Conservation (phyloP, 2,888 invertebrate species). For the Ectemnius cavifrons region DNA sequence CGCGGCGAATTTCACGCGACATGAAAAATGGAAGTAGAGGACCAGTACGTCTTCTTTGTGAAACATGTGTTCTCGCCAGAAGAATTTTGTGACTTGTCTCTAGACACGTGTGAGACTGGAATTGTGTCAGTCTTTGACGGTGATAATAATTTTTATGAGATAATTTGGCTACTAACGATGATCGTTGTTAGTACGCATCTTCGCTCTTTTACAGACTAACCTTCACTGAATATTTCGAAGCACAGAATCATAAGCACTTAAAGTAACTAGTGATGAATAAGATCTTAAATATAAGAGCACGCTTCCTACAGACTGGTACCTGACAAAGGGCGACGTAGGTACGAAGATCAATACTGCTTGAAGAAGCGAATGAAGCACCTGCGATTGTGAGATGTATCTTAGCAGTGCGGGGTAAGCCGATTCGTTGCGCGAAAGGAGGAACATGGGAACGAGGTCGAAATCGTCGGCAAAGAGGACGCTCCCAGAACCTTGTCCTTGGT, state of each 20-base stretch:
- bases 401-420: conserved; percentile 27
- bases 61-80: conserved; percentile 3
- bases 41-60: no score
- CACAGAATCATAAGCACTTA: no score
- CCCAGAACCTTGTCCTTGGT: conserved; percentile 39
- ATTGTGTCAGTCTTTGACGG: conserved; percentile 35
- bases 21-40: conserved; percentile 60
- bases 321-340: not conserved
- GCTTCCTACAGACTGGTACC: no score
- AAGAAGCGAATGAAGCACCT: not conserved
- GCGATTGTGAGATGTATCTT: conserved; percentile 13
- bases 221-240: no score
- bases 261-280: no score
- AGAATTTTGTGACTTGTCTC: not conserved
- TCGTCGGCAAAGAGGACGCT: conserved; percentile 27
- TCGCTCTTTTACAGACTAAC: no score
- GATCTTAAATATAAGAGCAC: no score
- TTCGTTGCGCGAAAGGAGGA: conserved; percentile 25
- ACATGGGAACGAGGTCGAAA: conserved; percentile 46
- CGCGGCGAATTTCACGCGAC: conserved; percentile 35
- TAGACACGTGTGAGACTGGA: conserved; percentile 27
- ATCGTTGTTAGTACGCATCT: no score
- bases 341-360: not conserved
- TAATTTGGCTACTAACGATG: conserved; percentile 26
- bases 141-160: conserved; percentile 58